A percentile compares a stretch with the other conserved stretches of the same genome.
Conservation (phyloP, 2,113 vertebrate genomes). For the Phylloscopus trochilus region DNA sequence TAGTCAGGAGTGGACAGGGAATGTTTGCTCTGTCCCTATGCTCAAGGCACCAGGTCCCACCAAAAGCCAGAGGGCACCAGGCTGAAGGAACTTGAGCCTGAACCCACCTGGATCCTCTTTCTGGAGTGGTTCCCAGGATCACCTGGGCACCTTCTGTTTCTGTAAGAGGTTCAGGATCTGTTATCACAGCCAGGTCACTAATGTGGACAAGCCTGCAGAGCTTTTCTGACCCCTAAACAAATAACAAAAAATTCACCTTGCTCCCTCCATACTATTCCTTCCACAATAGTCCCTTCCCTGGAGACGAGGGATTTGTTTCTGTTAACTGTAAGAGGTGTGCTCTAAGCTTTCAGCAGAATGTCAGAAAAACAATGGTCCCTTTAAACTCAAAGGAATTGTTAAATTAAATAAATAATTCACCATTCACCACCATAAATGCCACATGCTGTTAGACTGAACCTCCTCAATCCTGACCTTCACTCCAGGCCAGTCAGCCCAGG, state of each 20-base stretch:
- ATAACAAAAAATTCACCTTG: not conserved
- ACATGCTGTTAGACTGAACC: not conserved
- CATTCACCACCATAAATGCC: not conserved
- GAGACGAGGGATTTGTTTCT: not conserved
- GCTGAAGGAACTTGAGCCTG: not conserved
- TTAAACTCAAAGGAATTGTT: not conserved
- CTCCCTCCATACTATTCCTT: not conserved
- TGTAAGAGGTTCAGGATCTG: not conserved
- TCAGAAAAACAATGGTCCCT: not conserved
- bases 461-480: not conserved
- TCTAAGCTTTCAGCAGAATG: not conserved
- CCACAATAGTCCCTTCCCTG: not conserved
- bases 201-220: not conserved
- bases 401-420: not conserved
- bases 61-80: not conserved
- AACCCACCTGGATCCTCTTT: not conserved
- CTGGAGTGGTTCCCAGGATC: not conserved
- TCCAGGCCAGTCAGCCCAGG: not conserved
- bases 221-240: not conserved
- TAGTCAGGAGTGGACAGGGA: rapidly evolving
- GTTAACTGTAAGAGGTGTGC: not conserved
- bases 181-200: not conserved
- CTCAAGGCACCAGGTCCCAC: rapidly evolving
- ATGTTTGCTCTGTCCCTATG: not conserved
- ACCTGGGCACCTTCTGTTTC: not conserved